Evolutionary conservation across 2,888 invertebrate genomes (phyloP).

Genomic region (Xestobium rufovillosum): DNA sequence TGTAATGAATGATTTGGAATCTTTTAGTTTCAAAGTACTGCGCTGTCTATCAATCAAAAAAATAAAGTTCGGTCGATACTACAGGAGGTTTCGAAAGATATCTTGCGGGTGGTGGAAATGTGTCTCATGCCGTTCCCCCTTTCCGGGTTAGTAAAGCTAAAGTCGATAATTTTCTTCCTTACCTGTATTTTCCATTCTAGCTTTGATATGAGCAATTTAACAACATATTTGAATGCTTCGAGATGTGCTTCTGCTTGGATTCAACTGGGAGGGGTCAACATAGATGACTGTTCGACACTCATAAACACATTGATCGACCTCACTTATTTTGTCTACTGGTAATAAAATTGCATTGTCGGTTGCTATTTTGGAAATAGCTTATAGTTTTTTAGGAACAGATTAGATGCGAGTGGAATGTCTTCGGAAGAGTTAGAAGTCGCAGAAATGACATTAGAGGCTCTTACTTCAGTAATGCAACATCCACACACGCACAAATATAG

Average conservation of each 20-base stretch:
- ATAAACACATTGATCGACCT: slow-evolving; percentile 39
- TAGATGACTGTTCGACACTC: slow-evolving; percentile 37
- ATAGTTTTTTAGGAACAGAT: slow-evolving; percentile 36
- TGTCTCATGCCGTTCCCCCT: slow-evolving; percentile 38
- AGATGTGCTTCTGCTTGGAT: slow-evolving; percentile 58
- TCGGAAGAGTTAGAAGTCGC: slow-evolving; percentile 51
- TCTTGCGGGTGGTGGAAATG: slow-evolving; percentile 42
- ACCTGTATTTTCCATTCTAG: slow-evolving; percentile 21
- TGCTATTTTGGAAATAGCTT: too few relatives aligned
- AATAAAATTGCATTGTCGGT: too few relatives aligned
- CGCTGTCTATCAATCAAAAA: slow-evolving; percentile 40
- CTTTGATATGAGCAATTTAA: slow-evolving; percentile 43
- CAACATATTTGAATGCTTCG: slow-evolving; percentile 48
- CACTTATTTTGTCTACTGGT: slow-evolving; percentile 42
- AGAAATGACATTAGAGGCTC: slow-evolving; percentile 56
- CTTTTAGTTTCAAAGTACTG: slow-evolving; percentile 44
- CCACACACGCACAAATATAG: slow-evolving; percentile 54
- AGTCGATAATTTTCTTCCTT: slow-evolving; percentile 3
- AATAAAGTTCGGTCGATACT: slow-evolving; percentile 40
- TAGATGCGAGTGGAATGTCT: slow-evolving; percentile 46
- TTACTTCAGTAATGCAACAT: slow-evolving; percentile 52
- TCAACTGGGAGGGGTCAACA: slow-evolving; percentile 46
- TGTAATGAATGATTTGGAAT: slow-evolving; percentile 1
- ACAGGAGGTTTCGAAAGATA: slow-evolving; percentile 42
- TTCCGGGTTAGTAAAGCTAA: slow-evolving; percentile 29